Conservation (phyloP, 2,113 vertebrate genomes). For the Alexandromys fortis region DNA sequence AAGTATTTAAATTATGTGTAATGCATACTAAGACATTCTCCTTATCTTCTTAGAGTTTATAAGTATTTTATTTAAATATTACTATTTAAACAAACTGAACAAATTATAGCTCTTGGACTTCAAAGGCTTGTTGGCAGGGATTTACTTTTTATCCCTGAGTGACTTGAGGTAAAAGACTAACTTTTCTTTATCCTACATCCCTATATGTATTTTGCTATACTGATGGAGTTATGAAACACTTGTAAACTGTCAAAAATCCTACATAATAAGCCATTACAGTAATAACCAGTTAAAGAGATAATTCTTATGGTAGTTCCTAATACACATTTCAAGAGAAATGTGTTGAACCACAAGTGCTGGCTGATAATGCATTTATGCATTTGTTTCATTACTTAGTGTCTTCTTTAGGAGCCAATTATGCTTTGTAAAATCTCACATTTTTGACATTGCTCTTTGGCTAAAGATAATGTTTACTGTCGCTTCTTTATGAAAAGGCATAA, state of each 20-base stretch:
- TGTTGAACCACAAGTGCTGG: background rate
- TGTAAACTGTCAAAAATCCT: constrained; percentile 16
- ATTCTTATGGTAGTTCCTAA: background rate
- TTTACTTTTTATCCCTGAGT: background rate
- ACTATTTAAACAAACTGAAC: constrained; percentile 73
- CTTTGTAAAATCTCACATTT: constrained; percentile 37
- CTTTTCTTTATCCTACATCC: background rate
- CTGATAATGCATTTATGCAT: background rate
- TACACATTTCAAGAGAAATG: background rate
- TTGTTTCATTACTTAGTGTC: background rate
- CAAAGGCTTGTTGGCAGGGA: background rate
- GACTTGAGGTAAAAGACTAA: background rate
- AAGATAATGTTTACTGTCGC: constrained; percentile 10
- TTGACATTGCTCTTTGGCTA: background rate
- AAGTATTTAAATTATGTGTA: constrained; percentile 51
- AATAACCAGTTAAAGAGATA: background rate
- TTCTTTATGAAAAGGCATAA: constrained; percentile 40
- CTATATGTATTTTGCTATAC: constrained; percentile 23
- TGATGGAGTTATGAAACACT: constrained; percentile 22
- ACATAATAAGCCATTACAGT: constrained; percentile 6
- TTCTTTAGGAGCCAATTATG: background rate
- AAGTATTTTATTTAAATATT: constrained; percentile 56
- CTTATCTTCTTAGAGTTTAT: constrained; percentile 51
- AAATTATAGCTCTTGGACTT: constrained; percentile 50
- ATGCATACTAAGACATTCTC: constrained; percentile 26